These are phyloP conservation scores for Pocillopora meandrina DNA, from an alignment of 92 coral and sea anemone genomes.

Conservation along the genomic window DNA sequence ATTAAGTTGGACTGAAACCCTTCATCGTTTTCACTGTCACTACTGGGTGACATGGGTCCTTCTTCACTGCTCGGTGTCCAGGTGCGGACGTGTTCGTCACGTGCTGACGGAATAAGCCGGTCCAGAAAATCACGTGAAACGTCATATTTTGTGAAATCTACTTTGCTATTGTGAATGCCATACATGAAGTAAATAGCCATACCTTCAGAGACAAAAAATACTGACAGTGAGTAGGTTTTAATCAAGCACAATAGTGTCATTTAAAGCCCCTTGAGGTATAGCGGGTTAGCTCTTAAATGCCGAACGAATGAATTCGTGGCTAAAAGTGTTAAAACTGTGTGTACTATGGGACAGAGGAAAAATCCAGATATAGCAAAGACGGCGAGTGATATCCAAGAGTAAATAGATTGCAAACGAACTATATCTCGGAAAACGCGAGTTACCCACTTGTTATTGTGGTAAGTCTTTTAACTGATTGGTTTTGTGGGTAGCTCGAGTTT, in stretches of 20 bases:
- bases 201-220: conserved; percentile 42
- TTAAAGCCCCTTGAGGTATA: neutral
- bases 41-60: conserved; percentile 46
- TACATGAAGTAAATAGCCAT: conserved; percentile 81
- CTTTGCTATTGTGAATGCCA: conserved; percentile 71
- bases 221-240: neutral
- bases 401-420: too few relatives aligned
- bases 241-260: neutral
- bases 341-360: too few relatives aligned
- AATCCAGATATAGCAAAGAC: too few relatives aligned
- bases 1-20: conserved; percentile 62
- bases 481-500: too few relatives aligned
- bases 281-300: too few relatives aligned
- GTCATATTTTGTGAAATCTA: conserved; percentile 36
- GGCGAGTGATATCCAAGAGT: too few relatives aligned
- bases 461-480: too few relatives aligned
- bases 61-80: conserved; percentile 56
- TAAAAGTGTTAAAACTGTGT: too few relatives aligned
- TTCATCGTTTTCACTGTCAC: conserved; percentile 67
- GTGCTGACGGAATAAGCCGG: conserved; percentile 30
- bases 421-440: too few relatives aligned
- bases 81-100: conserved; percentile 5
- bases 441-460: too few relatives aligned
- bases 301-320: too few relatives aligned
- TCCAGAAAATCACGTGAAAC: conserved; percentile 57